phyloP scores from a whole-genome alignment of 2,797 vertebrate species.

The Gallirallus australis region DNA sequence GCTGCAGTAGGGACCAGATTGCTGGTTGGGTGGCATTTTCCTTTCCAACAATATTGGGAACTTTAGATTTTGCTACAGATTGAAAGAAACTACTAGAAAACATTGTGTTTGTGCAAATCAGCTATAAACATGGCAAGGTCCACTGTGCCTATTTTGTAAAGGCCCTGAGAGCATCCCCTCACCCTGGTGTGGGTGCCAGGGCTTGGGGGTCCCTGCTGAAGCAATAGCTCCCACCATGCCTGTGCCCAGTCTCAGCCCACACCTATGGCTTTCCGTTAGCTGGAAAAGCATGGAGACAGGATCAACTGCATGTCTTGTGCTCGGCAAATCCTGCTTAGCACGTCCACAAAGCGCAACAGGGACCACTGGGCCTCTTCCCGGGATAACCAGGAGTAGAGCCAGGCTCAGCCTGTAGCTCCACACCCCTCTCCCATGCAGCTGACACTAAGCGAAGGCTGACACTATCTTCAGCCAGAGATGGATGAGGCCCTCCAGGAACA shows the following conservation, averaged over 20 bases:
- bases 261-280: not conserved
- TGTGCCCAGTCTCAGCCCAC: not conserved
- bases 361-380: rapidly evolving
- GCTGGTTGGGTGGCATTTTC: not conserved
- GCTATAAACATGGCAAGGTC: not conserved
- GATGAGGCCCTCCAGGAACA: not conserved
- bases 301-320: not conserved
- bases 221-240: not conserved
- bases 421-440: rapidly evolving
- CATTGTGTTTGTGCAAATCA: not conserved
- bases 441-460: not conserved
- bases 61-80: constrained; percentile 6
- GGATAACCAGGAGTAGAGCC: not conserved
- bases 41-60: not conserved
- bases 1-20: not conserved
- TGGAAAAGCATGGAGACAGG: not conserved
- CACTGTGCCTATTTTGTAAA: not conserved
- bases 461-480: not conserved
- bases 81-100: constrained; percentile 2
- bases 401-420: not conserved
- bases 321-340: not conserved
- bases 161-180: not conserved
- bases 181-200: rapidly evolving
- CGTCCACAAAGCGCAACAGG: not conserved
- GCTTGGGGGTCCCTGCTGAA: not conserved